Evolutionary conservation across 2,797 vertebrate genomes (phyloP), one percentile per base, ranked within the genome.

Genomic region (Helarctos malayanus): DNA sequence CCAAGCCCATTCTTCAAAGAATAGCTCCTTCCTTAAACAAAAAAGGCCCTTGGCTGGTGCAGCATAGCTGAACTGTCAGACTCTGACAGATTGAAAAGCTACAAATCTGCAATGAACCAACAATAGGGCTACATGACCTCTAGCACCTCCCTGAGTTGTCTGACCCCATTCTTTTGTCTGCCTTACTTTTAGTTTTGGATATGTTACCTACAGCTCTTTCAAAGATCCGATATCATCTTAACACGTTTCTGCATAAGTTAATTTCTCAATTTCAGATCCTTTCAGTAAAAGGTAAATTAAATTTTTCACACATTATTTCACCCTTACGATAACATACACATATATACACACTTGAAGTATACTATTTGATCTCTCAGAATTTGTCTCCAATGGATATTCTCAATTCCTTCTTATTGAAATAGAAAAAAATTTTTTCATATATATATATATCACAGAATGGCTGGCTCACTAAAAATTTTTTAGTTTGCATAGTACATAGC

Each of bases 401-500:
- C 10, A 63, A 93, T 9, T 87, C 78, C 19, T 94, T 41, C 15
- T 5, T 84, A 35, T 27, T 76, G 27, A 97, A 52, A 63, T 2
- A 1, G 47, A 29, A 95, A 97, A 97, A 19, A 49, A 32, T 5
- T 8, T n/a, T 32, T 16, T 6, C 0, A 29, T 7, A 73, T 15
- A 61, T 14, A 14, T 79, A 23, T 32, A 29, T 45, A 41, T 75
- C 47, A 63, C 38, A 94, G 63, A 93, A 85, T 80, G 86, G 8
- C 38, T 91, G 38, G 19, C 45, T 98, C 47, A 47, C 86, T 86
- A 68, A 96, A 94, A 73, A 63, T 45, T 88, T 73, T 97, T 87
- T 95, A 73, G 71, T 97, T 98, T 98, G n/a, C 88, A 75, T 45
- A 97, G 91, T 75, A 94, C 95, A 96, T 89, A 98, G 98, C 98